Evolutionary conservation across 92 coral and sea anemone genomes (phyloP), one percentile per base, ranked within the genome.

Genomic region (Muricea muricata): DNA sequence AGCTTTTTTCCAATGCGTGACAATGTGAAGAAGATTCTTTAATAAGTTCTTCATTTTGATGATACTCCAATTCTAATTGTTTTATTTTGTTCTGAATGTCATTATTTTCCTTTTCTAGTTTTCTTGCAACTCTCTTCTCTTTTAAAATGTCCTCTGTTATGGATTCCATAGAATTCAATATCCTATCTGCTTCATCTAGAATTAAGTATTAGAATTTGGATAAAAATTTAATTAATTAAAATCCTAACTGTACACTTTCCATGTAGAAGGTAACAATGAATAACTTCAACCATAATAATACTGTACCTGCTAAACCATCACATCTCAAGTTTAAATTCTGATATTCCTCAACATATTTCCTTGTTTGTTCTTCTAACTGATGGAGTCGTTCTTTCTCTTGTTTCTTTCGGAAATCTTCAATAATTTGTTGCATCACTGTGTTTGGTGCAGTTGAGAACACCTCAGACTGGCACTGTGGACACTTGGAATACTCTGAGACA

Each of bases 341-440:
- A 71, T 94, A 97, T 50, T 97, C 99, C 9, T 94, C 98, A 45
- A 97, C 92, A 89, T 94, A 97, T 83, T 97, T 95, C 65, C 99
- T 97, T 28, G 99, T 97, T 70, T 94, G 93, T 76, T 94, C 91
- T 65, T 97, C 99, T 65, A 97, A 86, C 76, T 97, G 90, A 81
- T 90, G 92, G 21, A 97, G 86, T 85, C 99, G 92, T 34, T 94
- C 97, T 75, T 84, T 87, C 83, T 97, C 99, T 48, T 94, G 93
- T 56, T 94, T 93, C 20, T 89, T 87, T 47, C 72, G 81, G 73
- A 94, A 94, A 58, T 92, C 97, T 80, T 89, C 82, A 39, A 97
- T 97, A 48, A 97, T 97, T 35, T 76, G 90, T 84, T 97, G 93
- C 55, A 97, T 82, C 4, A 97, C 99, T n/a, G 99, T 97, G 32